Evolutionary conservation across 2,797 vertebrate genomes (phyloP), one percentile per base, ranked within the genome.

Genomic region (Pagetopsis macropterus): DNA sequence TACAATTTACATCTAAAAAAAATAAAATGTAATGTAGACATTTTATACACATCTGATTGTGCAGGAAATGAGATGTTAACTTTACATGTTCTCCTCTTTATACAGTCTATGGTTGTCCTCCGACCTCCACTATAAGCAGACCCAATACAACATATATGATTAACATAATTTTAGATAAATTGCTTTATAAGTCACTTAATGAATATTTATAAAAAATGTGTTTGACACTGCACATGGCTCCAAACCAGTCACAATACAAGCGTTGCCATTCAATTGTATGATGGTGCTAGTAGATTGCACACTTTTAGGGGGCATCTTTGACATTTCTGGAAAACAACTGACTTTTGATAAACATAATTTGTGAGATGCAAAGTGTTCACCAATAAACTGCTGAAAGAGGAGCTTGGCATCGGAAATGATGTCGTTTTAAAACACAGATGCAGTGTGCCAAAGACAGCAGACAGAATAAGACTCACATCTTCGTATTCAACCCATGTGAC

Each of bases 351-450:
- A 27, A 27, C 52, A 43, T 16, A 54, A 17, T 16, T 11, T 54
- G 19, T 11, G 50, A 77, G 76, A 45, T 60, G 44, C 40, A 74
- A 70, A 72, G 82, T 57, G 75, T 78, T 81, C 72, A 67, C 60
- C 45, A 81, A 44, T 57, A 83, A 78, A 70, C 63, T 72, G 54
- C 70, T 75, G 60, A 54, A 40, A 50, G 44, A 62, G 10, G 57
- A 83, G 50, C 12, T 63, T 59, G 52, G 67, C 70, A 73, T 52
- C 3, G 10, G 50, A 75, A 65, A 65, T 49, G 60, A 69, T 72
- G 27, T 78, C 82, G 81, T 87, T 84, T 82, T 87, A 82, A 82
- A 85, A 70, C 76, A 82, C 76, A 79, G 73, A 70, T 48, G 17
- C 52, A 21, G 31, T n/a, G 68, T 67, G 55, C 60, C 1, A 0